Base-by-base conservation (phyloP, 2,797 vertebrate species). In the Phaenicophaeus curvirostris region DNA sequence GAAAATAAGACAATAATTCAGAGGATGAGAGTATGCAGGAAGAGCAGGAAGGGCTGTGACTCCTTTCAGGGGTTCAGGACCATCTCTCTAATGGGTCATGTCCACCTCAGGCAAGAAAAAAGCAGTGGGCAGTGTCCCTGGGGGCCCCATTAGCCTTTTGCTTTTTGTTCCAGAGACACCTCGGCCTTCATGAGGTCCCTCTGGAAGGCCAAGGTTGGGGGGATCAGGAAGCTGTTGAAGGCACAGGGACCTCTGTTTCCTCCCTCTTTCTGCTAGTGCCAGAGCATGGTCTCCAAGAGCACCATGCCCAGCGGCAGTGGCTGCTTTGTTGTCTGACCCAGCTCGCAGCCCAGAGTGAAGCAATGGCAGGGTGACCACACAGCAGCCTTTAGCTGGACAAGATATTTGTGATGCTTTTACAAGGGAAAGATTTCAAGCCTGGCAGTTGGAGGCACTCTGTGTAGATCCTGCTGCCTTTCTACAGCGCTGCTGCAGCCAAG, bases 1-100 rank as follows among this genome's bases (percentile, higher is more conserved):
- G 96, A 89, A 97, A 97, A 97, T 96, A 97, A 96, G 95, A 95
- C 95, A 86, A 89, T 96, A 97, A 97, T 97, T 97, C 97, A 96
- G 85, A 11, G 57, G 87, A 83, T 89, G 95, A 97, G 95, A 95
- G 77, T 21, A 78, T 86, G 95, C 95, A 90, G 97, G 96, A 96
- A 96, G 90, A 95, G 95, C 90, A 28, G 75, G 96, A 96, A 83
- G 93, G 96, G 96, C 85, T 91, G 80, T 92, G 93, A 96, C 94
- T 92, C 95, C 94, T 93, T 89, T 96, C 97, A 96, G 96, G 92
- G 96, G 95, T 79, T 96, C 96, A 96, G 85, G 30, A 44, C 88
- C 50, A 25, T 86, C 90, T 96, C 74, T 15, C 28, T 54, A 89
- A 93, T 24, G 85, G 91, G 95, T 95, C 94, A 68, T 53, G 73